These are phyloP conservation scores for Tichodroma muraria DNA, from an alignment of 2,113 vertebrate genomes.

Conservation along the genomic window DNA sequence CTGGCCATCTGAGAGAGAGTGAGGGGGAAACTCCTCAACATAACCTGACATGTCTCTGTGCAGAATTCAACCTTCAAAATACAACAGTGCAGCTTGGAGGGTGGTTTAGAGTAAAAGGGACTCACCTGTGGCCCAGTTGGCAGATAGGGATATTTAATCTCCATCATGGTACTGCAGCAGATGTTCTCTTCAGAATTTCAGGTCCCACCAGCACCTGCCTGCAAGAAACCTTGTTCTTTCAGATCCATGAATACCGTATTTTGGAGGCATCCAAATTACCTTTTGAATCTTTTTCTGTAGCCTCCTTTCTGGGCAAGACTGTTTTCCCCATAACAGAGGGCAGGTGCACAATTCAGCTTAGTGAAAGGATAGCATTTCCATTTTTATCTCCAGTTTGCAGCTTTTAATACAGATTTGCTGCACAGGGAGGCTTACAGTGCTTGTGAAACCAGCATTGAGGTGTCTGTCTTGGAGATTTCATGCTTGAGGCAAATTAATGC, in stretches of 20 bases:
- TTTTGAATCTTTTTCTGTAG: neutral
- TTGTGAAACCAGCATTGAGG: neutral
- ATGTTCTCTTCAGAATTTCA: neutral
- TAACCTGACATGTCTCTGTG: neutral
- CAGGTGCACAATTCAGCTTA: neutral
- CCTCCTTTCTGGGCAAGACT: neutral
- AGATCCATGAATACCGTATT: neutral
- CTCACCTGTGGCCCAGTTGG: neutral
- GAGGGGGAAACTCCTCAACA: neutral
- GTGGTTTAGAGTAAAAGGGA: neutral
- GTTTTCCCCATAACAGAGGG: neutral
- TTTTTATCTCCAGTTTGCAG: conserved; percentile 29
- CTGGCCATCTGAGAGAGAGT: neutral
- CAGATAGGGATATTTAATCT: neutral
- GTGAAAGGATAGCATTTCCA: neutral
- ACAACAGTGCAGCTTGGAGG: neutral
- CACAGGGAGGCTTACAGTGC: neutral
- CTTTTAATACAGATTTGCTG: neutral
- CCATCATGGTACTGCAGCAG: neutral
- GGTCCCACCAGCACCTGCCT: neutral
- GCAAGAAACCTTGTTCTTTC: neutral
- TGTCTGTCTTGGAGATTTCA: neutral
- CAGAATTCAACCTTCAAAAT: neutral
- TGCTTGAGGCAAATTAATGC: neutral
- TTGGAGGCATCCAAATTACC: neutral